Base-by-base conservation (phyloP, 2,113 vertebrate genomes). In the Pelodiscus sinensis region DNA sequence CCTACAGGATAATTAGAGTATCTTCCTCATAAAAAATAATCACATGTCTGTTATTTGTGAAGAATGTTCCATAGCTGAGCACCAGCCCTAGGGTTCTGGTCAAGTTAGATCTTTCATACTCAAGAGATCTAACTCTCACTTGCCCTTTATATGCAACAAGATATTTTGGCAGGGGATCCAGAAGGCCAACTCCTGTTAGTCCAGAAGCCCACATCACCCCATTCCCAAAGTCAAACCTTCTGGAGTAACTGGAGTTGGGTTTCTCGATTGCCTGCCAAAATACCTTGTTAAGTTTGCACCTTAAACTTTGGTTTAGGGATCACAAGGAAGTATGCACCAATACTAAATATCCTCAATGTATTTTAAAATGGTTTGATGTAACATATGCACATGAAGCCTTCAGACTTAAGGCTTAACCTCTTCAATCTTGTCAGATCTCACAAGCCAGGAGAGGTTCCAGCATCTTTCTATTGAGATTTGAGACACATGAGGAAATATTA, bases 11-110 rank as follows among this genome's bases (percentile, higher is more conserved):
- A 98, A 97, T 98, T 97, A 97, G 82, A 96, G 51, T 96, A 96
- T 94, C 94, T 96, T 92, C 84, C 87, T 93, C 97, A 97, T 97
- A 96, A 98, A 97, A 98, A 83, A 84, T 95, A 97, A 97, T 97
- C 91, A 83, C 85, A 86, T 96, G 82, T 95, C 94, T 95, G 97
- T 91, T 85, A 88, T 86, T 96, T 60, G 2, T 86, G 85, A 96
- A 92, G 96, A 96, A 86, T n/a, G 44, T 78, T 96, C 90, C 85
- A 52, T 82, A 92, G 85, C 73, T 80, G 94, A 97, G 97, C 2
- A 1, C 62, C 51, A 78, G 31, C 25, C 3, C 62, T 87, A 90
- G 62, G 85, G 79, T 85, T 58, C 18, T 2, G 8, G 89, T 81
- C 89, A 95, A 93, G 94, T 92, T 89, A 87, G 81, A 93, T 95